Evolutionary conservation across 2,888 invertebrate genomes (phyloP).

Genomic region (Ornithoptera alexandrae): DNA sequence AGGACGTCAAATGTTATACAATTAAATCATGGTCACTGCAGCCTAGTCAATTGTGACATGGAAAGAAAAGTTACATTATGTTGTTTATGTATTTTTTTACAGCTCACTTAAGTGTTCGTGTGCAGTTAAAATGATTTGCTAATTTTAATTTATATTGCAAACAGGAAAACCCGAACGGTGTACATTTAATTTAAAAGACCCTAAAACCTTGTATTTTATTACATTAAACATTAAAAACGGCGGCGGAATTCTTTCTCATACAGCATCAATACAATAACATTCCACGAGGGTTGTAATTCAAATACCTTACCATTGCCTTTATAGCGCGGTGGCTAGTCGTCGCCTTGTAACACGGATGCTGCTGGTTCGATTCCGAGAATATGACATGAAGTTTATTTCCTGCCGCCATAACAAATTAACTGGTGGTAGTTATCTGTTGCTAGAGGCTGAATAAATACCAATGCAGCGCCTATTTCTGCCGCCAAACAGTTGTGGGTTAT

Average conservation of each 20-base stretch:
- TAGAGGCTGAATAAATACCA: no score
- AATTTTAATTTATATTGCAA: constrained; percentile 14
- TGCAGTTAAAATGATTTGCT: constrained; percentile 13
- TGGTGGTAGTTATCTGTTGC: no score
- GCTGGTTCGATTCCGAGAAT: no score
- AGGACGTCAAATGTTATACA: background rate
- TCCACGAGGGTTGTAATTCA: background rate
- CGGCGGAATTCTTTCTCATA: background rate
- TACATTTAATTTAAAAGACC: constrained; percentile 12
- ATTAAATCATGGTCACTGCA: constrained; percentile 6
- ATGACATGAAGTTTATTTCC: no score
- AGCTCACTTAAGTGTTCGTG: constrained; percentile 13
- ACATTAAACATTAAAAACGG: background rate
- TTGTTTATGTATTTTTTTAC: constrained; percentile 25
- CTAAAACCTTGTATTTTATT: constrained; percentile 19
- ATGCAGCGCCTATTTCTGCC: no score
- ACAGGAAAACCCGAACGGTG: constrained; percentile 4
- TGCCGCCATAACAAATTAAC: no score
- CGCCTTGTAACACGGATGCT: no score
- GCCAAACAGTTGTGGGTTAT: no score
- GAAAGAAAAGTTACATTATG: constrained; percentile 28
- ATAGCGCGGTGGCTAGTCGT: no score
- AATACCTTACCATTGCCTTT: background rate
- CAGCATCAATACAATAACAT: background rate
- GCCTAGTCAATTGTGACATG: constrained; percentile 24